A percentile compares a stretch with the other conserved stretches of the same genome.
Evolutionary conservation across 35 echinoderm and acorn worm species (phyloP).

Genomic region (Patiria miniata): DNA sequence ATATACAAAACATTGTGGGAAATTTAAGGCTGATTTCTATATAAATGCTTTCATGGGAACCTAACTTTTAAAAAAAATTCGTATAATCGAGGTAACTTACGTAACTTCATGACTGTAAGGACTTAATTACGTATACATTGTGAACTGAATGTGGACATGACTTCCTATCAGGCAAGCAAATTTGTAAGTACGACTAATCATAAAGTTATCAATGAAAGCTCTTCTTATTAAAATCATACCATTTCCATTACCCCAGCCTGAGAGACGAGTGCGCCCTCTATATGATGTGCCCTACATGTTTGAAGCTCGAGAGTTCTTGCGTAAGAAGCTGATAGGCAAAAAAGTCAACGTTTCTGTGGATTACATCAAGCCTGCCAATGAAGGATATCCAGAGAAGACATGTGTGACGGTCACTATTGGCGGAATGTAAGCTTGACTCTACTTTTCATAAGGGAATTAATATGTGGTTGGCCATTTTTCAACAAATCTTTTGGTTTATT

Average conservation of each 20-base stretch:
- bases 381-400: slow-evolving; percentile 93
- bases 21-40: too few species aligned
- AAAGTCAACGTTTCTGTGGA: slow-evolving; percentile 87
- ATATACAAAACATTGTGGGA: too few species aligned
- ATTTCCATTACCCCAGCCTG: slow-evolving; percentile 27
- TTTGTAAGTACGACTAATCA: too few species aligned
- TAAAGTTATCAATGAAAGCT: too few species aligned
- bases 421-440: slow-evolving; percentile 77
- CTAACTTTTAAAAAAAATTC: too few species aligned
- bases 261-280: slow-evolving; percentile 84
- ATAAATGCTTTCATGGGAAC: too few species aligned
- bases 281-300: slow-evolving; percentile 99
- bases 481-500: too few species aligned
- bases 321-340: slow-evolving; percentile 97
- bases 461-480: not conserved
- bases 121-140: too few species aligned
- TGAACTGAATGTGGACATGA: too few species aligned
- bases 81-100: too few species aligned
- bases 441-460: not conserved
- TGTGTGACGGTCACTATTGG: slow-evolving; percentile 90
- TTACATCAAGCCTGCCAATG: slow-evolving; percentile 94
- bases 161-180: too few species aligned
- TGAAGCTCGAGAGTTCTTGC: slow-evolving; percentile 91
- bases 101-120: too few species aligned
- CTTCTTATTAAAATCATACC: not conserved